These are phyloP conservation scores for Erebia epiphron DNA, from an alignment of 2,888 invertebrate species.

Conservation along the genomic window DNA sequence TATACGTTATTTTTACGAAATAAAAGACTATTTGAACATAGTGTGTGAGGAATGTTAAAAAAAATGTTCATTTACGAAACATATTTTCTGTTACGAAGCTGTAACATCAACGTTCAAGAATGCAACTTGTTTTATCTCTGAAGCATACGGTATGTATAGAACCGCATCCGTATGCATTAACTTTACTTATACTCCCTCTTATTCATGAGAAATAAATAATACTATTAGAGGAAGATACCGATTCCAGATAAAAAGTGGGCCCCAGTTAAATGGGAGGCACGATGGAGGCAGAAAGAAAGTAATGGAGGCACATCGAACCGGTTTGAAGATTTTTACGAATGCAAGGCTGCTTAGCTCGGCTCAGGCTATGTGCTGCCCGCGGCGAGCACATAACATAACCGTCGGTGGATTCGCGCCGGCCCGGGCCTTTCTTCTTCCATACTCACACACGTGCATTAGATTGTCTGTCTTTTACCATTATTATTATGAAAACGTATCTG, in stretches of 20 bases:
- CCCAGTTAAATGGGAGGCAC: constrained; percentile 82
- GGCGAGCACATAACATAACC: constrained; percentile 75
- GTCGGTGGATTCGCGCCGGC: constrained; percentile 76
- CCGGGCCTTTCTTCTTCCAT: constrained; percentile 68
- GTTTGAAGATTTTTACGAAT: constrained; percentile 83
- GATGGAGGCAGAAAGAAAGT: constrained; percentile 82
- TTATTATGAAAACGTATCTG: constrained; percentile 72
- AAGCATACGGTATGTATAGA: constrained; percentile 74
- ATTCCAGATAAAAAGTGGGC: constrained; percentile 83
- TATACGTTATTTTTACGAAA: too few relatives aligned
- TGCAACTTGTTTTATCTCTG: constrained; percentile 67
- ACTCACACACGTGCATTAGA: constrained; percentile 52
- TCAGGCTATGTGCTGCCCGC: constrained; percentile 71
- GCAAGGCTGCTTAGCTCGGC: constrained; percentile 75
- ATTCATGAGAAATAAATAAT: constrained; percentile 83
- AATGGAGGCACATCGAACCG: constrained; percentile 82
- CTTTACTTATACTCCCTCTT: constrained; percentile 79
- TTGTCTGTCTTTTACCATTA: constrained; percentile 54
- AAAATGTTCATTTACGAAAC: neutral
- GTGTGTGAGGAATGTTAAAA: too few relatives aligned
- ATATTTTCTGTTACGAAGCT: constrained; percentile 3
- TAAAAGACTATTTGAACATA: too few relatives aligned
- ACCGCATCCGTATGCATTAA: constrained; percentile 77
- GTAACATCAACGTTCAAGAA: constrained; percentile 52
- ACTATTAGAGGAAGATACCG: constrained; percentile 83